Evolutionary conservation across 1,140 invertebrate genomes (phyloP).

Genomic region (Heliconius hermathena): DNA sequence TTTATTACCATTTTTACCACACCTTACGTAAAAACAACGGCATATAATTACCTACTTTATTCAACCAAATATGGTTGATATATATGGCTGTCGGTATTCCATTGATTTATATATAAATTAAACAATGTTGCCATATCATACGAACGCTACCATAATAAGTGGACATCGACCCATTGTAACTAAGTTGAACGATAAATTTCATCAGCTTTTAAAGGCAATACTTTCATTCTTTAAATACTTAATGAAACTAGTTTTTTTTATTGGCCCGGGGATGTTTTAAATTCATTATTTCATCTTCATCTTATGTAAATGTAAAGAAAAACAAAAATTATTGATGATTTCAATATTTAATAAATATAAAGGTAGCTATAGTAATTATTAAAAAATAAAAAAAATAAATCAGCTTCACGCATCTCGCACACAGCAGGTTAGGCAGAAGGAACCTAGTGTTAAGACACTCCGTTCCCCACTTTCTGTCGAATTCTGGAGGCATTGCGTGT

Average conservation of each 20-base stretch:
- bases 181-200: constrained; percentile 45
- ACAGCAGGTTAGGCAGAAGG: no score
- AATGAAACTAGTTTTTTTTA: constrained; percentile 41
- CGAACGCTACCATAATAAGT: constrained; percentile 44
- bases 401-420: no score
- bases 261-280: background rate
- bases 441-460: no score
- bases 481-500: no score
- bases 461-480: no score
- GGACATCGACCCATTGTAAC: constrained; percentile 44
- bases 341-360: no score
- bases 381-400: no score
- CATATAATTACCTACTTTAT: constrained; percentile 53
- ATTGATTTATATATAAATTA: constrained; percentile 65
- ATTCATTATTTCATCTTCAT: background rate
- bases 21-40: constrained; percentile 47
- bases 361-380: no score
- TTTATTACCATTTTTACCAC: constrained; percentile 43
- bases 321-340: no score
- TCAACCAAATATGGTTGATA: constrained; percentile 52
- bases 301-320: background rate
- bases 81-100: constrained; percentile 52
- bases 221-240: constrained; percentile 48
- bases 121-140: constrained; percentile 43
- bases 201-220: constrained; percentile 42